Conservation (phyloP, 35 echinoderm and acorn worm species). For the Ptychodera flava region DNA sequence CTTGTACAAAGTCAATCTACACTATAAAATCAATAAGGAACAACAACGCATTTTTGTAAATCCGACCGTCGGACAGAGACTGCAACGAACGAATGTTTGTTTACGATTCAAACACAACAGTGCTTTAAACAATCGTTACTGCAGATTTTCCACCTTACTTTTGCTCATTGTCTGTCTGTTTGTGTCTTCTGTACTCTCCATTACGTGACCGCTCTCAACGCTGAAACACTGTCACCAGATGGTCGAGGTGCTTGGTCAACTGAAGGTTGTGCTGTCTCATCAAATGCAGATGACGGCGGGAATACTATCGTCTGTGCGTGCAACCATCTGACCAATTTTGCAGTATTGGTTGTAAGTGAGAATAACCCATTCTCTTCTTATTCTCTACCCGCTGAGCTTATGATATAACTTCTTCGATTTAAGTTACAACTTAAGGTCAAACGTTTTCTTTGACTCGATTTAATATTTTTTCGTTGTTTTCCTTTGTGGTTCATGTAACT, state of each 20-base stretch:
- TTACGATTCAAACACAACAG: neutral
- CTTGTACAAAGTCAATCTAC: neutral
- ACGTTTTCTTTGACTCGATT: too few relatives aligned
- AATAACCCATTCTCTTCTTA: neutral
- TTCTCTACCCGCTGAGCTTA: too few relatives aligned
- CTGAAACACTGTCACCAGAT: too few relatives aligned
- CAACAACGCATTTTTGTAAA: neutral
- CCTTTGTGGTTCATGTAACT: too few relatives aligned
- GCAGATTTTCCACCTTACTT: neutral
- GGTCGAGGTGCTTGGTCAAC: neutral
- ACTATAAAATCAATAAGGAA: neutral
- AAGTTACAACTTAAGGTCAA: too few relatives aligned
- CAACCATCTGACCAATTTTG: neutral
- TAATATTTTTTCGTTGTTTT: too few relatives aligned
- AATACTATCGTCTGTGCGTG: neutral
- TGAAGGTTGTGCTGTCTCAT: neutral
- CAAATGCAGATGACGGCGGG: neutral
- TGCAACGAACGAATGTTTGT: neutral
- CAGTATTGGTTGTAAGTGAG: neutral
- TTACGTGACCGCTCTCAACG: too few relatives aligned
- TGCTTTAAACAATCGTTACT: neutral
- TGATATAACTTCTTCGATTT: too few relatives aligned
- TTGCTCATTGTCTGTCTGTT: neutral
- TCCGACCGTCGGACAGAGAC: neutral
- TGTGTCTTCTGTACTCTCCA: neutral